phyloP scores from a whole-genome alignment of 2,888 invertebrate species.

The Ophion obscuratus region DNA sequence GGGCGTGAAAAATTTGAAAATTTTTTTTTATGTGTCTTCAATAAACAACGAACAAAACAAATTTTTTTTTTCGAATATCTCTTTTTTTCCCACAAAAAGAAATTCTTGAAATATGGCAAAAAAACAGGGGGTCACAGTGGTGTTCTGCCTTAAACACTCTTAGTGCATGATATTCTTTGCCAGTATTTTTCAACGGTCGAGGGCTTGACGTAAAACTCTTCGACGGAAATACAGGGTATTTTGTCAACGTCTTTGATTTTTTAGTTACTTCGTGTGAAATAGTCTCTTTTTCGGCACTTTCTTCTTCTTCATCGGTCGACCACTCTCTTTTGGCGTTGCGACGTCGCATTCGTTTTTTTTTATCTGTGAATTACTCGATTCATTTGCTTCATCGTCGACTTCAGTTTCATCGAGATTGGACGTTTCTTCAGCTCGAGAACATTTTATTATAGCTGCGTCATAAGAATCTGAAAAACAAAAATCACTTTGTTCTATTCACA shows the following conservation, averaged over 20 bases:
- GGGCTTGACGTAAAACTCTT: no score
- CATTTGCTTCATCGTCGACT: not conserved
- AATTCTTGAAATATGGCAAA: no score
- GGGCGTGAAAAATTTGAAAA: no score
- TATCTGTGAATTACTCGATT: not conserved
- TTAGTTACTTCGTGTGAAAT: not conserved
- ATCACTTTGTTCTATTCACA: not conserved
- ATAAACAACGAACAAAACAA: no score
- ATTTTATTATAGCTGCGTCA: slow-evolving; percentile 4
- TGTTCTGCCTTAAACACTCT: not conserved
- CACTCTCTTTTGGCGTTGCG: not conserved
- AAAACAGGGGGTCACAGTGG: no score
- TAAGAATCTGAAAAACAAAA: slow-evolving; percentile 9
- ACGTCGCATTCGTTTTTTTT: not conserved
- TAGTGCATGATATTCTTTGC: not conserved
- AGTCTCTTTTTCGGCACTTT: not conserved
- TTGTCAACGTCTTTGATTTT: slow-evolving; percentile 5
- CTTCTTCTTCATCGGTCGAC: slow-evolving; percentile 3
- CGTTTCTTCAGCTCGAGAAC: not conserved
- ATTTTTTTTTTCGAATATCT: no score
- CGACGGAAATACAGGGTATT: not conserved
- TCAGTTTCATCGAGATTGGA: slow-evolving; percentile 6
- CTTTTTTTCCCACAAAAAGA: no score
- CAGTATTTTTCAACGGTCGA: not conserved
- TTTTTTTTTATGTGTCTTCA: no score